phyloP scores from a whole-genome alignment of 2,888 invertebrate genomes.

The Sussaba pulchella region DNA sequence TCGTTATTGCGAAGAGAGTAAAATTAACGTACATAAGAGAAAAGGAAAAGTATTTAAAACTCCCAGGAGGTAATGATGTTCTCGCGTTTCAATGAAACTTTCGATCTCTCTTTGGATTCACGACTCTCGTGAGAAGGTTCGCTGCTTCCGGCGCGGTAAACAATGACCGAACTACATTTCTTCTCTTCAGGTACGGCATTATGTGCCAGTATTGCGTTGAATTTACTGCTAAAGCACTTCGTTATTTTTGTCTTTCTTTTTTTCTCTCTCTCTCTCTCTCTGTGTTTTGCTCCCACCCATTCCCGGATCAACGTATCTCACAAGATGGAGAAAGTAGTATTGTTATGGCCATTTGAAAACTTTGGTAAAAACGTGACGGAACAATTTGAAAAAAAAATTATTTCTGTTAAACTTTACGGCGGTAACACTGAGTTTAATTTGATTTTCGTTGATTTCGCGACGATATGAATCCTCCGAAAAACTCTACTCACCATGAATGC shows the following conservation, averaged over 20 bases:
- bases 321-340: conserved; percentile 28
- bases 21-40: no score
- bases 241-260: background rate
- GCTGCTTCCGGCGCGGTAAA: conserved; percentile 33
- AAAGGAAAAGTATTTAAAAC: no score
- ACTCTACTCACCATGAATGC: conserved; percentile 83
- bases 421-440: conserved; percentile 48
- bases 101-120: conserved; percentile 33
- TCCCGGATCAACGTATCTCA: conserved; percentile 20
- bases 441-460: background rate
- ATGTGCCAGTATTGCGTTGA: background rate
- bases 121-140: conserved; percentile 19
- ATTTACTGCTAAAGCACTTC: background rate
- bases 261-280: conserved; percentile 24
- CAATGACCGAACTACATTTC: conserved; percentile 7
- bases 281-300: conserved; percentile 13
- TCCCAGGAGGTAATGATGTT: background rate
- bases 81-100: conserved; percentile 18
- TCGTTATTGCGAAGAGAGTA: no score
- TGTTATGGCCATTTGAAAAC: conserved; percentile 1
- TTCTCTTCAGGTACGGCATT: background rate
- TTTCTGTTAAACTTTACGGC: background rate
- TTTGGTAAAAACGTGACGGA: conserved; percentile 34
- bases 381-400: no score
- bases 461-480: conserved; percentile 11